Evolutionary conservation across 1,140 invertebrate genomes (phyloP), one percentile per base, ranked within the genome.

Genomic region (Plutomurus gul): DNA sequence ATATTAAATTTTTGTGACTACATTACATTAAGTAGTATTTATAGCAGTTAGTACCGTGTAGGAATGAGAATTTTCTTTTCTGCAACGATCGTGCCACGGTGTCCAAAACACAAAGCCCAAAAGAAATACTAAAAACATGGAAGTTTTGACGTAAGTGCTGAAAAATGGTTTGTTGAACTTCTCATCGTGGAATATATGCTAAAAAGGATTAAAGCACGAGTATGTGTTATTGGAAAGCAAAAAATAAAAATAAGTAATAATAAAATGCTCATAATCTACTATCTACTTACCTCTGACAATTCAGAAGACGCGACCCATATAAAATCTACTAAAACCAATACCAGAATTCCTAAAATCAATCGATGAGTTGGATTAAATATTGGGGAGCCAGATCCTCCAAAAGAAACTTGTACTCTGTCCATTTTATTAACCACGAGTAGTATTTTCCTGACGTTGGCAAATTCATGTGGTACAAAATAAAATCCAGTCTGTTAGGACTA

Each of bases 281-380:
- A n/a, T 27, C 46, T 40, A 30, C 84, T 85, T 87, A 95, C 94
- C 89, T 94, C 92, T 71, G 93, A 94, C 13, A 96, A 86, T 87
- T 96, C 94, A 20, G 92, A 93, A 39, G 93, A 95, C 8, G 92
- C 92, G 3, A 96, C 94, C 94, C 94, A 95, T 81, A 96, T 93
- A 27, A 96, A 87, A 87, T 96, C 93, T 51, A 96, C 94, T 75
- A 95, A 86, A 20, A 95, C 85, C 39, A 96, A 87, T 82, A 96
- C 88, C 78, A 93, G 87, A 71, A 94, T 89, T 76, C 94, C 95
- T 39, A 95, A 86, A 79, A 93, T 86, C 13, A 96, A 88, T 81
- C 93, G 90, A 85, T 94, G 92, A 47, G 91, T 81, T 22, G 78
- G 75, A 13, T 60, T 77, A n/a, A 80, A 56, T 22, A 76, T 18